Evolutionary conservation across 2,797 vertebrate genomes (phyloP), one percentile per base, ranked within the genome.

Genomic region (Typhlichthys eigenmanni): DNA sequence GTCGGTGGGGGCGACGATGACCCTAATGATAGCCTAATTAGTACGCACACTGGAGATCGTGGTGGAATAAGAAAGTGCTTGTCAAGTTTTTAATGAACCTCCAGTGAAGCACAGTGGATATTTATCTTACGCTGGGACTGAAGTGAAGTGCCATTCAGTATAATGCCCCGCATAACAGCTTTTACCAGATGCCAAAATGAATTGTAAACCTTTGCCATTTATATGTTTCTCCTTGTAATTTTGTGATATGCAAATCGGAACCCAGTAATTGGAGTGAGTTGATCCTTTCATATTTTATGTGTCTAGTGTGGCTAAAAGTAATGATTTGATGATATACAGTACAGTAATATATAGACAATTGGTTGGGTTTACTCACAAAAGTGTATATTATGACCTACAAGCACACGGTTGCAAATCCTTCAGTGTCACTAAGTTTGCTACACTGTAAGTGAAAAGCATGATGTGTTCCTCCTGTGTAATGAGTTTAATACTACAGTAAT

Each of bases 21-120:
- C 85, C 79, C 74, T 81, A 73, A 71, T 75, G 78, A 84, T 81
- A 81, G 82, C 82, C 78, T 78, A 80, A 83, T 87, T 84, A 85
- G 75, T 46, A 45, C 79, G 69, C 52, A 11, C 32, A 54, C 49
- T 16, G 52, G 19, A 52, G n/a, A 17, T 46, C 65, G 63, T 47
- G 55, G 77, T 16, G 32, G 56, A 64, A 60, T 55, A 60, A 32
- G 16, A 49, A 64, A 58, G 13, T 57, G 14, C 60, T 55, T 52
- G 46, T 62, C 55, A 75, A 62, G 29, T 19, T 69, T 63, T 51
- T 10, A 67, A 50, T 2, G 1, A 62, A 46, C 13, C 13, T 55
- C 60, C 67, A 24, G 8, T 6, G 0, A 11, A 52, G 11, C 19
- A 11, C 11, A 17, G 4, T 52, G 9, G 10, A 52, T 53, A 29